Evolutionary conservation across 2,113 vertebrate species (phyloP).

Genomic region (Anseranas semipalmata): DNA sequence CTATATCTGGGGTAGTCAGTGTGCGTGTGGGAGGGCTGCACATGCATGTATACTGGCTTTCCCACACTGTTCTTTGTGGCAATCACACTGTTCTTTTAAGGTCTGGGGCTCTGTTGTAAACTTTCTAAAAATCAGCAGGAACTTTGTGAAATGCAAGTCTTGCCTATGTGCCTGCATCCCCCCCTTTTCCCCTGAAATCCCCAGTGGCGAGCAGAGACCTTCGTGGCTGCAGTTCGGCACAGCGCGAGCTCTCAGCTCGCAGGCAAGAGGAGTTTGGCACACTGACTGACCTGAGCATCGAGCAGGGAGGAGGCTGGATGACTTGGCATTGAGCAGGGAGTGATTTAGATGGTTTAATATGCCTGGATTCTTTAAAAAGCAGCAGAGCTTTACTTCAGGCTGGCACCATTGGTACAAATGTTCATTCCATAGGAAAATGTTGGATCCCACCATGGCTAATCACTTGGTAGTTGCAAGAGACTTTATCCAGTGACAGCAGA

Average conservation of each 20-base stretch:
- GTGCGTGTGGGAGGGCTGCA: conserved; percentile 61
- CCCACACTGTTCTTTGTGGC: conserved; percentile 68
- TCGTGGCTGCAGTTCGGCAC: not conserved
- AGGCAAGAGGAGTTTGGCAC: not conserved
- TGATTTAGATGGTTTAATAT: not conserved
- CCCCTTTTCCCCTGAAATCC: not conserved
- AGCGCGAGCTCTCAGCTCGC: not conserved
- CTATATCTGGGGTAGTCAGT: conserved; percentile 71
- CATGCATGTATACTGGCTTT: conserved; percentile 65
- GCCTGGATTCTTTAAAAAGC: conserved; percentile 14
- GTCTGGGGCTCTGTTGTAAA: conserved; percentile 45
- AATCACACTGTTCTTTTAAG: conserved; percentile 66
- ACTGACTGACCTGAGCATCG: not conserved
- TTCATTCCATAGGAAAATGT: not conserved
- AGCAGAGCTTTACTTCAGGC: not conserved
- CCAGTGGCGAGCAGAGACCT: not conserved
- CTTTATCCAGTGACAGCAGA: not conserved
- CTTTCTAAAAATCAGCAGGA: conserved; percentile 20
- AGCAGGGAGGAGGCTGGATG: not conserved
- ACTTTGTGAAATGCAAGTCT: not conserved
- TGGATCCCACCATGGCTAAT: not conserved
- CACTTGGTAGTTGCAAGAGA: not conserved
- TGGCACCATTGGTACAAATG: conserved; percentile 14
- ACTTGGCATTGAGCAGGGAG: not conserved
- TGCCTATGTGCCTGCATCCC: not conserved